phyloP scores from a whole-genome alignment of 2,888 invertebrate genomes.

The Scaptomyza cyrtandrae region DNA sequence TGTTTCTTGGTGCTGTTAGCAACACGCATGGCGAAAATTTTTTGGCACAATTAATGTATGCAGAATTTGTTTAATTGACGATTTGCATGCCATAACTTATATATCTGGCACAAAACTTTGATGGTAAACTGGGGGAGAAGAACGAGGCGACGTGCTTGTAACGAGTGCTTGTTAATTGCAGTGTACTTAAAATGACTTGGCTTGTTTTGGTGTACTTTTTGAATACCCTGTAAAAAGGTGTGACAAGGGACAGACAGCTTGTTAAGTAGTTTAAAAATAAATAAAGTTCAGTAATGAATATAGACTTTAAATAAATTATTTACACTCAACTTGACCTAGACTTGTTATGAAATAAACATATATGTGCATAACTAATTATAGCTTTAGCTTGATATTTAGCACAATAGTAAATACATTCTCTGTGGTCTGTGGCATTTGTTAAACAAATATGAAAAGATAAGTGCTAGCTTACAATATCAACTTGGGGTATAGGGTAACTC shows the following conservation, averaged over 20 bases:
- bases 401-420: background rate
- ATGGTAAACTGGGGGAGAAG: no score
- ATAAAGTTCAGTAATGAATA: no score
- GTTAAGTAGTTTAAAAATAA: no score
- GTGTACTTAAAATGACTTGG: slow-evolving; percentile 18
- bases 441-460: background rate
- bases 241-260: background rate
- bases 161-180: slow-evolving; percentile 57
- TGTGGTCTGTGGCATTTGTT: slow-evolving; percentile 1
- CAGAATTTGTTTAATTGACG: slow-evolving; percentile 80
- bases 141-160: background rate
- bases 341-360: background rate
- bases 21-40: slow-evolving; percentile 55
- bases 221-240: slow-evolving; percentile 19
- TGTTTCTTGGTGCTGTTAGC: slow-evolving; percentile 23
- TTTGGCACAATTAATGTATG: slow-evolving; percentile 76
- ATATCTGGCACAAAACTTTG: slow-evolving; percentile 9
- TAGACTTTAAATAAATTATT: no score
- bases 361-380: background rate
- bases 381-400: background rate
- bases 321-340: no score
- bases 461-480: no score
- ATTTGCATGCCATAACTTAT: slow-evolving; percentile 69
- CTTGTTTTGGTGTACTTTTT: slow-evolving; percentile 4
- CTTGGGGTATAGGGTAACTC: background rate